Base-by-base conservation (phyloP, 2,888 invertebrate genomes). In the Epinotia bilunana region DNA sequence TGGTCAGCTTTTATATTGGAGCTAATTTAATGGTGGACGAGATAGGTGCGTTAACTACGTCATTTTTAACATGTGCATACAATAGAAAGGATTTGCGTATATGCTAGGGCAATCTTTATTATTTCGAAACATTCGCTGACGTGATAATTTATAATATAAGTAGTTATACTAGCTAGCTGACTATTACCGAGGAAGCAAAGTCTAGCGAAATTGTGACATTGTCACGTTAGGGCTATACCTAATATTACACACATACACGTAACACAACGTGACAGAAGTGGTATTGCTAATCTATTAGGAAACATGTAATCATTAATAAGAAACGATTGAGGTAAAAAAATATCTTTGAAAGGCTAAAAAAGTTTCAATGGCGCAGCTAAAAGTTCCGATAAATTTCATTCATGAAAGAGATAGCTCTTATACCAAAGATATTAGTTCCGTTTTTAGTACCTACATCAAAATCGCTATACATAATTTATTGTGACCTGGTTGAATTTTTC, bases 181-280 rank as follows among this genome's bases (percentile, higher is more conserved):
- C 33, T 57, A 6, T 58, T 33, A 33, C 23, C 43, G 9, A 43
- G 57, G 57, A 68, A 58, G 57, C 13, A 11, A n/a, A 16, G 43
- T 46, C 39, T 43, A 69, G 28, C 69, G 1, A 43, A 58, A 46
- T 69, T 46, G 60, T 28, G 58, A 28, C 60, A 60, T 46, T 60
- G 46, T 69, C 69, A 69, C 69, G 69, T 69, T 60, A 46, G 58
- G 23, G 57, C 33, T 20, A 43, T 28, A 9, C 7, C 20, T 18
- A n/a, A n/a, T n/a, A 43, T 60, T 60, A 69, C 69, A 46, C 46
- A 23, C 16, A 60, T 69, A 23, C n/a, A 46, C n/a, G 69, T 60
- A 60, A 69, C 4, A 58, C 69, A 60, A 69, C 69, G 69, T 69
- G 69, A 69, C n/a, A 69, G 28, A 60, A 60, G 28, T 23, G 58